Percentiles rank a stretch among this genome's conserved stretches.
phyloP scores from a whole-genome alignment of 2,888 invertebrate species.

The Eledone cirrhosa region DNA sequence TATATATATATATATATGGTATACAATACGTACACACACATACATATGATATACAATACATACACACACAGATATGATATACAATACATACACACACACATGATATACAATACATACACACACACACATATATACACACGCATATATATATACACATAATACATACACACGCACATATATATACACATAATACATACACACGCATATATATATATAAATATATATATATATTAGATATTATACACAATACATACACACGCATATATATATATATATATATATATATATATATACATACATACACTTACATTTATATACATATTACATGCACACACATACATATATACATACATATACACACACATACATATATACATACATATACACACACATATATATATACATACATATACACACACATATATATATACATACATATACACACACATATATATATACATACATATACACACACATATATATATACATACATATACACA shows the following conservation, averaged over 20 bases:
- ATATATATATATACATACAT: not conserved
- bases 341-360: not conserved
- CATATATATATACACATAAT: no score
- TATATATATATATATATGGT: not conserved
- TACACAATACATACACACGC: not conserved
- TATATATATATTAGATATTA: not conserved
- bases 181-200: no score
- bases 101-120: no score
- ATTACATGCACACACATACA: no score
- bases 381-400: not conserved
- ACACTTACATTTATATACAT: no score
- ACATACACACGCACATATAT: no score
- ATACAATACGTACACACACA: not conserved
- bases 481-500: not conserved
- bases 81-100: no score
- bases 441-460: not conserved
- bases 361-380: not conserved
- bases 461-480: not conserved
- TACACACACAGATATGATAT: no score
- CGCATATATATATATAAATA: not conserved
- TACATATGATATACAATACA: no score
- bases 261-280: slow-evolving; percentile 6
- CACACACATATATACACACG: no score
- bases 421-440: not conserved
- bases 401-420: not conserved